These are phyloP conservation scores for Artemia franciscana DNA, from an alignment of 1,140 invertebrate species.

Conservation along the genomic window DNA sequence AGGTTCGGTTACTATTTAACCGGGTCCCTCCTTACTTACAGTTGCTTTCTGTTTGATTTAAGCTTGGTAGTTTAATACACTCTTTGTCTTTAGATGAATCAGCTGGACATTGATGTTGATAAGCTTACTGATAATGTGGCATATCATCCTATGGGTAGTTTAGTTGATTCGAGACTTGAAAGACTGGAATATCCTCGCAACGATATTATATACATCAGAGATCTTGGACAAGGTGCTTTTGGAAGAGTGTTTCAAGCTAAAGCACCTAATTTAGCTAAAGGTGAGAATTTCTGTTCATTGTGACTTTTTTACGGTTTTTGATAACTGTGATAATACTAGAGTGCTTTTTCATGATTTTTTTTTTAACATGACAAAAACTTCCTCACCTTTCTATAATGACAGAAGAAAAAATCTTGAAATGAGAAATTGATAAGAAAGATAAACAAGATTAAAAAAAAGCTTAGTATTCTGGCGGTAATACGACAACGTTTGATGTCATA, in stretches of 20 bases:
- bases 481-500: no score
- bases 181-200: conserved; percentile 82
- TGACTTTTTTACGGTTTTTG: background rate
- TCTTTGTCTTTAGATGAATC: conserved; percentile 21
- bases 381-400: no score
- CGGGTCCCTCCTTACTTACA: no score
- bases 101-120: conserved; percentile 58
- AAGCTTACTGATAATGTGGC: conserved; percentile 66
- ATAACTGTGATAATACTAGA: background rate
- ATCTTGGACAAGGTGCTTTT: conserved; percentile 84
- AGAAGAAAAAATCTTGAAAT: no score
- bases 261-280: background rate
- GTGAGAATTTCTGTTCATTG: background rate
- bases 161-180: conserved; percentile 75
- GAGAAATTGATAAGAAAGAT: no score
- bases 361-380: no score
- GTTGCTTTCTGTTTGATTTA: no score
- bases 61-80: no score
- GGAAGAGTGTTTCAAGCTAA: conserved; percentile 60
- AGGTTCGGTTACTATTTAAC: no score
- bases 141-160: conserved; percentile 55
- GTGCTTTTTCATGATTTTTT: no score
- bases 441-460: no score
- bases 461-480: no score
- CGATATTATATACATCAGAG: conserved; percentile 79